Base-by-base conservation (phyloP, 2,113 vertebrate genomes). In the Zapus hudsonius region DNA sequence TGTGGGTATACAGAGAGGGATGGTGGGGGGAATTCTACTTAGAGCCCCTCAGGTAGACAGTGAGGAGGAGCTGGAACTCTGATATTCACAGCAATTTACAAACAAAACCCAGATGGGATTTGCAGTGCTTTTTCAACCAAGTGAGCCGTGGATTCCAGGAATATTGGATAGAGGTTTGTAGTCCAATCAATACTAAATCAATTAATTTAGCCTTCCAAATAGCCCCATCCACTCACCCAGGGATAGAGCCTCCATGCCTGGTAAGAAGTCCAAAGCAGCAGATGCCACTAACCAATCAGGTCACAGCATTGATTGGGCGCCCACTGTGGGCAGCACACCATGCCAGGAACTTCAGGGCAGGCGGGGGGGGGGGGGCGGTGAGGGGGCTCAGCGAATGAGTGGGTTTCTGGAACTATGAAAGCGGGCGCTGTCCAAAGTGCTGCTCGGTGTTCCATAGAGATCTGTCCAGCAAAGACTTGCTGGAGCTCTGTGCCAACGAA, bases 181-280 rank as follows among this genome's bases (percentile, higher is more conserved):
- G 84, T 88, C n/a, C 76, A 59, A 57, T 95, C 91, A 38, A 96
- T 96, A 89, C 12, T 36, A 86, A 92, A 96, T 96, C 91, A 91
- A 94, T 95, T 96, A 89, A 95, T 92, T 92, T 95, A 94, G 82
- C 64, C 74, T 91, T 96, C 91, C 95, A 93, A 94, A 96, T 69
- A 91, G 55, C 81, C 89, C 59, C 1, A 6, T 83, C 82, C 47
- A 87, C 80, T 95, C 84, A 92, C 52, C 95, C 92, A 79, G 81
- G 78, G 70, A 78, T 82, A 83, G 25, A 79, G 44, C 57, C 72
- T 78, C 3, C 2, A 27, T 2, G 57, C 88, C 89, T 74, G 38
- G 91, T 19, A 44, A 75, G 95, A 83, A 95, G 69, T 95, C 79
- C 79, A 63, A 95, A 94, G 90, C 15, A 47, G 87, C 81, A 6